A percentile compares a stretch with the other conserved stretches of the same genome.
phyloP scores from a whole-genome alignment of 2,888 invertebrate genomes.

The Drosophila tripunctata region DNA sequence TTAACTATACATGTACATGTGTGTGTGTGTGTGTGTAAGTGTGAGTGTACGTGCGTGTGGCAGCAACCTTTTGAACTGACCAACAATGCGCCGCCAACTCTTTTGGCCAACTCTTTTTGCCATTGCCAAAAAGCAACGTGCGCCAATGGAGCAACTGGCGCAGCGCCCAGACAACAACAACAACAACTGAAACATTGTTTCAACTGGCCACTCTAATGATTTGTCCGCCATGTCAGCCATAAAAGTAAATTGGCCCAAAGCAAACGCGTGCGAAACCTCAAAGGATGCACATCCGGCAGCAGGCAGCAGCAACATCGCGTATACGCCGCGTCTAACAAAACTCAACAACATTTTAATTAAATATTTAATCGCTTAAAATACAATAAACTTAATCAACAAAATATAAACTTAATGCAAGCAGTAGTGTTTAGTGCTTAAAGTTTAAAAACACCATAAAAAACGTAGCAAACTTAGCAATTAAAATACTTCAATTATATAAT shows the following conservation, averaged over 20 bases:
- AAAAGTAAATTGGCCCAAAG: slow-evolving; percentile 40
- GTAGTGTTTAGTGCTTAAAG: slow-evolving; percentile 46
- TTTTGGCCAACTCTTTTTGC: slow-evolving; percentile 16
- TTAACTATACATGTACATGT: slow-evolving; percentile 20
- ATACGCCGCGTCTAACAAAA: slow-evolving; percentile 46
- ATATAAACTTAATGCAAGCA: slow-evolving; percentile 22
- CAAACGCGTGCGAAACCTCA: slow-evolving; percentile 68
- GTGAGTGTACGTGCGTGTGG: slow-evolving; percentile 37
- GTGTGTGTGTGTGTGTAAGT: slow-evolving; percentile 25
- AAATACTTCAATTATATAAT: slow-evolving; percentile 43
- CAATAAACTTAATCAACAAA: slow-evolving; percentile 15
- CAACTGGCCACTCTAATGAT: slow-evolving; percentile 71
- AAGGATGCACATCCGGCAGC: slow-evolving; percentile 62
- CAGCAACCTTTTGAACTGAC: slow-evolving; percentile 59
- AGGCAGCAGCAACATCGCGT: slow-evolving; percentile 28
- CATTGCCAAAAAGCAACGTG: slow-evolving; percentile 56
- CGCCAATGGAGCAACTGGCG: slow-evolving; percentile 58
- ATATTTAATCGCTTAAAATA: slow-evolving; percentile 8
- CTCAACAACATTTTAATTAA: slow-evolving; percentile 1
- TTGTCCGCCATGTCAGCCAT: slow-evolving; percentile 45
- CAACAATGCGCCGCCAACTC: slow-evolving; percentile 68
- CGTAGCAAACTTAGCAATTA: slow-evolving; percentile 33
- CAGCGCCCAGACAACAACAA: slow-evolving; percentile 44
- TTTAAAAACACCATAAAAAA: slow-evolving; percentile 8
- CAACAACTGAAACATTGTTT: slow-evolving; percentile 48